Evolutionary conservation across 2,113 vertebrate genomes (phyloP), one percentile per base, ranked within the genome.

Genomic region (Fregetta grallaria): DNA sequence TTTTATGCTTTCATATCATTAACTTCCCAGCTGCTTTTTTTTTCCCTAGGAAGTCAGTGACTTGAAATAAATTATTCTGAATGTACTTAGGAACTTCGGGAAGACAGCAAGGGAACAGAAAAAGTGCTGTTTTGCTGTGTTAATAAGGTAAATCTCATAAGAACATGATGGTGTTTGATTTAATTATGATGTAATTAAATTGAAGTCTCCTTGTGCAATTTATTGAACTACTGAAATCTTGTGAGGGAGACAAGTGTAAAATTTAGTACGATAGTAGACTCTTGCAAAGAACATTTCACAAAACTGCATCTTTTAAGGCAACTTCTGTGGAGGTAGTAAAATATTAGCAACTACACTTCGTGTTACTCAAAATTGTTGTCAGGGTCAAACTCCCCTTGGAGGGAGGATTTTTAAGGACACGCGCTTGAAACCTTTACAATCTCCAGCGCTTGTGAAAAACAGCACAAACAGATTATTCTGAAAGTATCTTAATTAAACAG

Each of bases 291-390:
- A 16, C 17, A 16, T 16, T 16, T 18, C 18, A 49, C 34, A 47
- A 25, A 49, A 13, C 32, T 25, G 4, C 47, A 59, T 17, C 20
- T 45, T 59, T 59, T 23, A 25, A 63, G 40, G 30, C 27, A 58
- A 1, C 3, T 11, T 5, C 16, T 17, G 16, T 5, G 21, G 22
- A 62, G 56, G 6, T n/a, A 59, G 34, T 27, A 27, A 52, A 71
- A 62, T 18, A 53, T 0, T 7, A 63, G 19, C 18, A 81, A 12
- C 34, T 17, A 1, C 1, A 1, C 22, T 52, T 45, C 1, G 10
- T 2, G 19, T 53, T 44, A 26, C 20, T 23, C 19, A 5, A 4
- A 55, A 22, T 2, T 62, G 29, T 5, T 61, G 9, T 18, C 27
- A 15, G 25, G 36, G 30, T n/a, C 11, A 2, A 6, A 18, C 27